These are phyloP conservation scores for Rhincodon typus DNA, from an alignment of 2,797 vertebrate species.

Conservation along the genomic window DNA sequence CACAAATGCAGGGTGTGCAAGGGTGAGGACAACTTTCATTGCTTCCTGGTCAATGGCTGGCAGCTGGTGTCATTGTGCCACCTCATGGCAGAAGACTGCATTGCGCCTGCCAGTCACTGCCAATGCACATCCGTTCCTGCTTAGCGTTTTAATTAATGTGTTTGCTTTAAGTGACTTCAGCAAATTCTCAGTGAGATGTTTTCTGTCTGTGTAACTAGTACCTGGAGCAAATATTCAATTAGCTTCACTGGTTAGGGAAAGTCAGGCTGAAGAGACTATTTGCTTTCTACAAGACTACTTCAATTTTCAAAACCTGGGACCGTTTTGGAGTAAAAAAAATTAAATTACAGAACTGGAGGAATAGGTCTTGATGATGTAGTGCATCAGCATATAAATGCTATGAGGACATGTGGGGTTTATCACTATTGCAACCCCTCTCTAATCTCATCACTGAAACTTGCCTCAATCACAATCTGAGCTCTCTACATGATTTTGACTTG, in stretches of 20 bases:
- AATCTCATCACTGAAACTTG: neutral
- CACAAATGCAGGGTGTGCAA: neutral
- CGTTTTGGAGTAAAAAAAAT: neutral
- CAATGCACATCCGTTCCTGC: neutral
- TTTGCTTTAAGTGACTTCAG: conserved; percentile 3
- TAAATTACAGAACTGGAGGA: neutral
- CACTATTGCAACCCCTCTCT: neutral
- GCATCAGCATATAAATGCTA: neutral
- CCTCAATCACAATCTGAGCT: neutral
- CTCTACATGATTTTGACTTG: neutral
- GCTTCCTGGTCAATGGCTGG: neutral
- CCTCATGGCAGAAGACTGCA: neutral
- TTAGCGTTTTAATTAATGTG: neutral
- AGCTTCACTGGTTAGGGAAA: neutral
- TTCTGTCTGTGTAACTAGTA: no score
- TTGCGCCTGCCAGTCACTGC: neutral
- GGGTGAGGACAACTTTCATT: neutral
- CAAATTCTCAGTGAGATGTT: neutral
- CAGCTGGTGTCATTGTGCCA: neutral
- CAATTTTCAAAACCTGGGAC: neutral
- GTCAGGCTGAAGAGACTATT: neutral
- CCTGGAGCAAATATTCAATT: conserved; percentile 3
- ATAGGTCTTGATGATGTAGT: neutral
- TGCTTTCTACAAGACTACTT: neutral
- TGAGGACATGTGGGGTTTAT: neutral